Evolutionary conservation across 53 echinoderm and acorn worm genomes (phyloP), one percentile per base, ranked within the genome.

Genomic region (Apostichopus leukothele): DNA sequence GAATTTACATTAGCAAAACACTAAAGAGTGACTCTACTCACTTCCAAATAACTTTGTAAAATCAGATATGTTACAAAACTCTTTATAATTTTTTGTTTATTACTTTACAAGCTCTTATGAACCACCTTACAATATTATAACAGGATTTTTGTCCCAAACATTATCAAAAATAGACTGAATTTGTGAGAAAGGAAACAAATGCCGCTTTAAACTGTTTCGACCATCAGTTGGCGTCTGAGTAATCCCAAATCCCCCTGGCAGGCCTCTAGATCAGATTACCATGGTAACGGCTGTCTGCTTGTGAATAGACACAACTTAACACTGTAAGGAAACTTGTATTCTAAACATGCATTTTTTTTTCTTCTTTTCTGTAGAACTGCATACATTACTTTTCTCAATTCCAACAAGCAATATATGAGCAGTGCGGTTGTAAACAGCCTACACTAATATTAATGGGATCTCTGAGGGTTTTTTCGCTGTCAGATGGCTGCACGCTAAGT

Each of bases 271-370:
- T 71, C 71, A 71, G 14, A 71, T 71, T 19, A 71, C 71, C 18
- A 71, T 71, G 71, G 71, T 71, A 71, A 71, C 71, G 21, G 71
- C 18, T 5, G 71, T 71, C 71, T 71, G 71, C 71, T 71, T 71
- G 16, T 18, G 71, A 71, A 71, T 71, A 71, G 71, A 19, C 71
- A 71, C 71, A 71, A 39, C 39, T 39, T 39, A 39, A 39, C 39
- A 39, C 39, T 25, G 25, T 25, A 39, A 19, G 21, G 71, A 19
- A 71, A 71, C 71, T 71, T 6, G 21, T 71, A 71, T n/a, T 71
- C 71, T n/a, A 71, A 71, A 71, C 71, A 71, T 71, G 71, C 5
- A n/a, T 6, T 6, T 14, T 71, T 19, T 39, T 39, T 39, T 39
- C 39, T 39, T 39, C 39, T 39, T 39, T 39, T 3, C 39, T 39